A percentile compares a stretch with the other conserved stretches of the same genome.
phyloP scores from a whole-genome alignment of 2,888 invertebrate genomes.

The Chromoteleia sp. region DNA sequence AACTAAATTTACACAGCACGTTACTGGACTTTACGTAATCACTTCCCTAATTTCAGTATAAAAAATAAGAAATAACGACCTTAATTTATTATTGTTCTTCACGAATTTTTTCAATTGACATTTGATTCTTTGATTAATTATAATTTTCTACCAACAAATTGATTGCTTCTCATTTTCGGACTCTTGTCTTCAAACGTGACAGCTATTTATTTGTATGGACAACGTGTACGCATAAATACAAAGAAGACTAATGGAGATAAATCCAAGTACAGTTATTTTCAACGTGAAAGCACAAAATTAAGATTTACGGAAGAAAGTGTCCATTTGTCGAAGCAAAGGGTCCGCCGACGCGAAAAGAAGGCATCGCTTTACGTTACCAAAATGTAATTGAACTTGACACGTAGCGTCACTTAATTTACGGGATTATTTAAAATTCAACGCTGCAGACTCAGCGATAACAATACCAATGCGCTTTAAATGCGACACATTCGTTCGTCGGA shows the following conservation, averaged over 20 bases:
- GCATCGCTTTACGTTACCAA: background rate
- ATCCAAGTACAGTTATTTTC: background rate
- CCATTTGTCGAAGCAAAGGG: too few relatives aligned
- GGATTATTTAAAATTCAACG: constrained; percentile 41
- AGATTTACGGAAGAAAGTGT: background rate
- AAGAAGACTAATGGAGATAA: background rate
- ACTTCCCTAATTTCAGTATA: constrained; percentile 17
- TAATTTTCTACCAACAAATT: too few relatives aligned
- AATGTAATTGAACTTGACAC: constrained; percentile 28
- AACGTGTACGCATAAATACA: background rate
- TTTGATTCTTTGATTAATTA: too few relatives aligned
- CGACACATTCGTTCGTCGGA: constrained; percentile 22
- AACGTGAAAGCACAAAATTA: background rate
- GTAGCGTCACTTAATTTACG: constrained; percentile 15
- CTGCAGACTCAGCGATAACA: constrained; percentile 27
- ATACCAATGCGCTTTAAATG: constrained; percentile 26
- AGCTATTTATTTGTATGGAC: background rate
- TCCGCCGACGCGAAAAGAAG: background rate
- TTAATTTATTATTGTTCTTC: too few relatives aligned
- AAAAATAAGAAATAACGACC: too few relatives aligned
- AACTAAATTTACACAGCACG: constrained; percentile 34
- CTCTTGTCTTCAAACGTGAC: background rate
- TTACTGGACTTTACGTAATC: constrained; percentile 37
- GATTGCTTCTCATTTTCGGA: too few relatives aligned
- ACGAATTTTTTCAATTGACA: too few relatives aligned